Base-by-base conservation (phyloP, 2,888 invertebrate genomes). In the Epirrita christyi region DNA sequence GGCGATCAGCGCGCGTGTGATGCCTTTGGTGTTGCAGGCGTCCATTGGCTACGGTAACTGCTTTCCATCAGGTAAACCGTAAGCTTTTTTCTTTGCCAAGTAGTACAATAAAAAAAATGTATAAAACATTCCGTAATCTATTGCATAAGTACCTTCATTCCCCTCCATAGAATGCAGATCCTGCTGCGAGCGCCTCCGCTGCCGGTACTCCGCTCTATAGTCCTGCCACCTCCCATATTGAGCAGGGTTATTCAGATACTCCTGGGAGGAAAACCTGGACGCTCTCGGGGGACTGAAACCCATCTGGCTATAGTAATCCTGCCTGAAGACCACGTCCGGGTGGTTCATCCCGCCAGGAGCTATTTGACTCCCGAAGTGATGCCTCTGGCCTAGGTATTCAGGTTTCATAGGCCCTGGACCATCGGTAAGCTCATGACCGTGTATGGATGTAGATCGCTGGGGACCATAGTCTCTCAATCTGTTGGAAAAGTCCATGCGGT, bases 251-350 rank as follows among this genome's bases (percentile, higher is more conserved):
- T 91, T 89, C 75, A 92, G 64, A 47, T 92, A 92, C 83, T 92
- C 92, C 75, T 92, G 92, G 5, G 92, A 92, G 0, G 92, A 92
- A 64, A 92, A 92, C 52, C 92, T 67, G 4, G 90, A 83, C 4
- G 90, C 86, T 1, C 92, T 77, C 7, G 91, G 86, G 1, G 88
- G 86, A 0, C 88, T 85, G 59, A 84, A 86, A 8, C 89, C 88
- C 75, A 84, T 79, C 69, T 86, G 88, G 4, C 66, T 75, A 63
- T 90, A 91, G 72, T 87, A 86, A 44, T 92, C 91, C 21, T 92
- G 92, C 11, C 92, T 71, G 70, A 86, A 91, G 42, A 92, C 89
- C 48, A 92, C 91, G 53, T 92, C 92, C 0, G 92, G 91, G 60
- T 92, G 90, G 56, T 80, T 83, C 15, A 85, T 84, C 0, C 83